Base-by-base conservation (phyloP, 92 coral and sea anemone species). In the Scolanthus callimorphus region DNA sequence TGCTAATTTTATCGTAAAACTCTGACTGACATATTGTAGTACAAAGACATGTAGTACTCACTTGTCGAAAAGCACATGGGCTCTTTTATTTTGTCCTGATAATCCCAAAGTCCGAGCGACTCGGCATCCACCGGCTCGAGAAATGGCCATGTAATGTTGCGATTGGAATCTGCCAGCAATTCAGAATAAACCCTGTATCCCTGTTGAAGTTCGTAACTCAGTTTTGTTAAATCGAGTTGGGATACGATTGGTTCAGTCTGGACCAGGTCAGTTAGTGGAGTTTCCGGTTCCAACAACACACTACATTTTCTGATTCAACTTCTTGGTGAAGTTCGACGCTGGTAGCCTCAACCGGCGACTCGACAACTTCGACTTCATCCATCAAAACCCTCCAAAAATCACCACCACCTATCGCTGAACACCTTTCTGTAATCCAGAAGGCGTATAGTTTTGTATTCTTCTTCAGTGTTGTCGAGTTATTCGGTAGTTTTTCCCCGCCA, bases 61-160 rank as follows among this genome's bases (percentile, higher is more conserved):
- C 99, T 94, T 53, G 85, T 78, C 21, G 82, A 31, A 39, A 94
- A 89, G 62, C 94, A 76, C 99, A 94, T 94, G 34, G 99, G 96
- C 29, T 85, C 83, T 63, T 88, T 90, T 48, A 94, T 84, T 29
- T 86, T 81, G 4, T 79, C 84, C 55, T 88, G 84, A 59, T 94
- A 94, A 68, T 88, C 99, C 96, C 96, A 94, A 22, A 94, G 72
- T 20, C 96, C 96, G 37, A 88, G 76, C 8, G 90, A 82, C 50
- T 94, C 87, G 54, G 86, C 94, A 62, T 94, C 99, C 1, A 94
- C 99, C 28, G 99, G 99, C 46, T 84, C 94, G 69, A 80, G 11
- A 85, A 94, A 94, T 67, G 99, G 99, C 85, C 85, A 84, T 31
- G 97, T 84, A 21, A 94, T 74, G 50, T 91, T 73, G 20, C 85